A percentile compares a stretch with the other conserved stretches of the same genome.
Conservation (phyloP, 2,888 invertebrate genomes). For the Ophion slaviceki region DNA sequence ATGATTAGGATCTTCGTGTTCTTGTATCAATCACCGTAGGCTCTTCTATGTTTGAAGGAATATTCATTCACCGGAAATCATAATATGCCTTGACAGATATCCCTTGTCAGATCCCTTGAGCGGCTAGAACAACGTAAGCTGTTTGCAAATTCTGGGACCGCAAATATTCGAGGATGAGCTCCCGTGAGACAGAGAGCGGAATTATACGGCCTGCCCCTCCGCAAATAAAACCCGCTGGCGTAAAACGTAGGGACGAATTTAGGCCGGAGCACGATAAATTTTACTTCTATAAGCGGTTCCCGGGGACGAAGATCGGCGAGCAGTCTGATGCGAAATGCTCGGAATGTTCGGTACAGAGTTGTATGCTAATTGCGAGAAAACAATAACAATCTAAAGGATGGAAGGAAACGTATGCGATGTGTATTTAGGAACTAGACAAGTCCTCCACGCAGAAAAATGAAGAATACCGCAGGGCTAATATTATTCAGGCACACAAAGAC, state of each 20-base stretch:
- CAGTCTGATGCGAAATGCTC: not conserved
- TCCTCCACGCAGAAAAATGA: not conserved
- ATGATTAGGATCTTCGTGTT: not conserved
- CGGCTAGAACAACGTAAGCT: not conserved
- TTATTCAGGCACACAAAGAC: not conserved
- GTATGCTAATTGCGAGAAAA: slow-evolving; percentile 14
- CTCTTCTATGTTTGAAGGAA: not conserved
- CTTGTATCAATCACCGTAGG: not conserved
- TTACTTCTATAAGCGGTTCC: not conserved
- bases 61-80: not conserved
- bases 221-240: not conserved
- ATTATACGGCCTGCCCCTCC: not conserved
- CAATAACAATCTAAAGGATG: not conserved
- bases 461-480: not conserved
- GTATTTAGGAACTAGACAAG: not conserved
- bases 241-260: not conserved
- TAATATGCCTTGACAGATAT: not conserved
- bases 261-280: not conserved
- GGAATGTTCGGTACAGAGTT: not conserved
- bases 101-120: not conserved
- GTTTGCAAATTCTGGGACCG: slow-evolving; percentile 6
- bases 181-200: not conserved
- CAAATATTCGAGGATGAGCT: not conserved
- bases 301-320: not conserved
- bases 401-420: slow-evolving; percentile 5